Percentiles rank a stretch among this genome's conserved stretches.
Evolutionary conservation across 1,140 invertebrate species (phyloP).

Genomic region (Chelonus insularis): DNA sequence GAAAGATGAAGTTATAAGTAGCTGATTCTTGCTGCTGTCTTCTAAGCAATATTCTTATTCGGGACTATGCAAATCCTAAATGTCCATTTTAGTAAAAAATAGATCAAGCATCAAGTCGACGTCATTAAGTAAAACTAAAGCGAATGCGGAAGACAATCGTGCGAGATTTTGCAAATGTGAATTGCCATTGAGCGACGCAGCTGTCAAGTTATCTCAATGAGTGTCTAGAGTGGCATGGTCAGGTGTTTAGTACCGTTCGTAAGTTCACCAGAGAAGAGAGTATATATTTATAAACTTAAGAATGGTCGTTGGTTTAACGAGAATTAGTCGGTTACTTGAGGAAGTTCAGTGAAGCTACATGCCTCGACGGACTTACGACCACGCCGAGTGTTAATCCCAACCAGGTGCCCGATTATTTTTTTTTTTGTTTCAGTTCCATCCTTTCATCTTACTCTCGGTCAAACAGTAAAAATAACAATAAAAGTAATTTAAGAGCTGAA

Average conservation of each 20-base stretch:
- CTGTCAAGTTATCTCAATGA: conserved; percentile 29
- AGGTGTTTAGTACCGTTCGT: conserved; percentile 18
- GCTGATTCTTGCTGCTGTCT: no score
- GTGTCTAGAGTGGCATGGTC: conserved; percentile 20
- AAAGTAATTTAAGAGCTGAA: neutral
- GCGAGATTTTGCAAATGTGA: neutral
- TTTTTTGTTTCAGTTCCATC: neutral
- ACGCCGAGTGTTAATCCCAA: conserved; percentile 21
- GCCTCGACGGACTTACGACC: conserved; percentile 19
- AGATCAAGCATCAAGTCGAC: no score
- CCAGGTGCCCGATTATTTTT: conserved; percentile 18
- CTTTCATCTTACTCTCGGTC: no score
- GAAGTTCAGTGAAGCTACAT: conserved; percentile 1
- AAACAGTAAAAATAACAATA: neutral
- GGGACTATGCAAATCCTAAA: no score
- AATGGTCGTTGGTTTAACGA: conserved; percentile 24
- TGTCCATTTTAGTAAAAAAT: no score
- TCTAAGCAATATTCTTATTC: no score
- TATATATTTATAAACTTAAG: conserved; percentile 27
- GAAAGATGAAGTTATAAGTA: no score
- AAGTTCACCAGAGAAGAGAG: neutral
- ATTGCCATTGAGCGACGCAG: conserved; percentile 23
- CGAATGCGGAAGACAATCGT: no score
- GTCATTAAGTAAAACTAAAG: no score
- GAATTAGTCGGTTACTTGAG: conserved; percentile 17